These are phyloP conservation scores for Lophura nycthemera DNA, from an alignment of 2,113 vertebrate species.

Conservation along the genomic window DNA sequence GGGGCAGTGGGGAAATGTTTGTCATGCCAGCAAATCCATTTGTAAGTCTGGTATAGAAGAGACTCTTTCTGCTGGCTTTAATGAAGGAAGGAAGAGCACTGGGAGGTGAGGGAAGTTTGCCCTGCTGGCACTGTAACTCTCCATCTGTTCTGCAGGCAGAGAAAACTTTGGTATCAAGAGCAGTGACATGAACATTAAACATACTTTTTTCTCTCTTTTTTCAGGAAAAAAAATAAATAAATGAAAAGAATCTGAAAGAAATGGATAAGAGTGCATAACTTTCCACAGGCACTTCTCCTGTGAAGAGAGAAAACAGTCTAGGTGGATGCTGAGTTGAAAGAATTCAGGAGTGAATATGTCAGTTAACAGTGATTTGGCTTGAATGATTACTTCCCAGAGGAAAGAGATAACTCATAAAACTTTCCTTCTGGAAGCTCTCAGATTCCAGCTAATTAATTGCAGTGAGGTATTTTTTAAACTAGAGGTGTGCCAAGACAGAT, in stretches of 20 bases:
- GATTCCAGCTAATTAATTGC: conserved; percentile 63
- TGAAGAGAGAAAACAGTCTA: conserved; percentile 56
- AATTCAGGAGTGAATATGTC: conserved; percentile 45
- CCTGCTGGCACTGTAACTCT: conserved; percentile 22
- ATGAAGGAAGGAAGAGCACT: neutral
- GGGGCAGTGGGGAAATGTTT: neutral
- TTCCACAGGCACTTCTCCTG: conserved; percentile 64
- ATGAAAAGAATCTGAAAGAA: conserved; percentile 25
- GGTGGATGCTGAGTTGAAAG: conserved; percentile 66
- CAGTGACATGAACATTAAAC: conserved; percentile 44
- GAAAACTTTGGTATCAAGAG: conserved; percentile 30
- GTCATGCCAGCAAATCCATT: neutral
- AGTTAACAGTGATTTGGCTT: conserved; percentile 48
- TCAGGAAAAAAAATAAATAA: neutral
- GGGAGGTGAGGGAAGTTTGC: neutral
- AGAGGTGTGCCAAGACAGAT: conserved; percentile 40
- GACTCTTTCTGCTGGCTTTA: neutral
- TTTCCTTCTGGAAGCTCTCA: conserved; percentile 62
- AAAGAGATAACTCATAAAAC: conserved; percentile 58
- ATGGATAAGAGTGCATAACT: conserved; percentile 60
- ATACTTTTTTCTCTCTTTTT: conserved; percentile 11
- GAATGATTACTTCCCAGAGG: conserved; percentile 65
- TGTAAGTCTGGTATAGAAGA: neutral
- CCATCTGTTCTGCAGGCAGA: conserved; percentile 45
- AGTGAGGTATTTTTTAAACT: conserved; percentile 44